Evolutionary conservation across 2,797 vertebrate species (phyloP).

Genomic region (Cheirogaleus major): DNA sequence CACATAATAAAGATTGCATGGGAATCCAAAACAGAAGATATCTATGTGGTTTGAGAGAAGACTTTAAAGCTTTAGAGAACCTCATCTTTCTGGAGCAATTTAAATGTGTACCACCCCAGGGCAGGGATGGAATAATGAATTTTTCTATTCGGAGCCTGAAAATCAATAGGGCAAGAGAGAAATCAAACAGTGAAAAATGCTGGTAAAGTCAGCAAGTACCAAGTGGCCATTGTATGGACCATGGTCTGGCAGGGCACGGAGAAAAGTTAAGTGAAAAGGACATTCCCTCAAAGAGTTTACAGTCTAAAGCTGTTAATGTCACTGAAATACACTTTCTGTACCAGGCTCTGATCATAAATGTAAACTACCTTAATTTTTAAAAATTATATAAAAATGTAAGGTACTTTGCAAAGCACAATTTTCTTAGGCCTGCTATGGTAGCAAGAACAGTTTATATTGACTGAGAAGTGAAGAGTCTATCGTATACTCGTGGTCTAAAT

Average conservation of each 20-base stretch:
- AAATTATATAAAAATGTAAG: not conserved
- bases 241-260: not conserved
- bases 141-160: not conserved
- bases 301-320: not conserved
- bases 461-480: slow-evolving; percentile 3
- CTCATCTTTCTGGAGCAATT: slow-evolving; percentile 15
- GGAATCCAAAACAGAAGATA: not conserved
- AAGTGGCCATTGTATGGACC: no score
- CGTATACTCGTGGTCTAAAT: not conserved
- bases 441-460: not conserved
- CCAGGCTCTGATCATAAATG: not conserved
- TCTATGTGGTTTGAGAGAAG: not conserved
- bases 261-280: not conserved
- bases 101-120: not conserved
- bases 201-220: not conserved
- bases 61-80: not conserved
- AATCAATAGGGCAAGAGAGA: not conserved
- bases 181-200: not conserved
- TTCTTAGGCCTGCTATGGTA: not conserved
- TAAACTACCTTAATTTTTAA: not conserved
- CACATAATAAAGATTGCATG: not conserved
- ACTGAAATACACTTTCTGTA: not conserved
- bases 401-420: not conserved
- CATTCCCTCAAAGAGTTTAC: not conserved
- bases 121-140: not conserved